phyloP scores from a whole-genome alignment of 2,888 invertebrate genomes.

The Rhingia rostrata region DNA sequence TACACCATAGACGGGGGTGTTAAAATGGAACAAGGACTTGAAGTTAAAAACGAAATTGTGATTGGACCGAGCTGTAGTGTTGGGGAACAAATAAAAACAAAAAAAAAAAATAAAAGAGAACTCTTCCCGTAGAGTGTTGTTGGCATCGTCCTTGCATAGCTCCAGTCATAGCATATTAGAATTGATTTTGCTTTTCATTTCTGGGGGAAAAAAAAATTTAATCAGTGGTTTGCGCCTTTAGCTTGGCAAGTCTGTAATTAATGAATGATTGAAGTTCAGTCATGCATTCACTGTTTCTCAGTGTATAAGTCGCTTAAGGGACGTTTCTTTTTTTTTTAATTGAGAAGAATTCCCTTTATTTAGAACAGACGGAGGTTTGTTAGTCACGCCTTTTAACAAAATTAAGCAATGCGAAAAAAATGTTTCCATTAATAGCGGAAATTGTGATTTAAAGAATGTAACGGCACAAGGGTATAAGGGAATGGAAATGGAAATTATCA shows the following conservation, averaged over 20 bases:
- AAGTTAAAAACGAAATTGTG: slow-evolving; percentile 59
- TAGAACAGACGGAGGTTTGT: slow-evolving; percentile 30
- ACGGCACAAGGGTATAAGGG: background rate
- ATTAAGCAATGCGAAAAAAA: background rate
- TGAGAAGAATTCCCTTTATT: slow-evolving; percentile 44
- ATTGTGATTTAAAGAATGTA: slow-evolving; percentile 4
- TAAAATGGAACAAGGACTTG: slow-evolving; percentile 68
- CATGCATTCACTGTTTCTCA: slow-evolving; percentile 56
- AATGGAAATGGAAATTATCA: background rate
- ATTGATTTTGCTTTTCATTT: slow-evolving; percentile 64
- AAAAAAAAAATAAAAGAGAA: background rate
- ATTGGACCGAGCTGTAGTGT: slow-evolving; percentile 52
- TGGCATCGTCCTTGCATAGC: slow-evolving; percentile 16
- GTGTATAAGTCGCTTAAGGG: background rate
- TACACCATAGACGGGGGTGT: slow-evolving; percentile 33
- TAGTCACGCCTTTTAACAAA: slow-evolving; percentile 29
- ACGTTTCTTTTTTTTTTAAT: slow-evolving; percentile 13
- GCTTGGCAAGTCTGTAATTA: slow-evolving; percentile 67
- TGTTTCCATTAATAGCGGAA: slow-evolving; percentile 5
- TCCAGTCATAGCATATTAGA: slow-evolving; percentile 49
- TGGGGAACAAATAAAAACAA: background rate
- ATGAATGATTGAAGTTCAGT: slow-evolving; percentile 72
- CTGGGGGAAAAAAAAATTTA: slow-evolving; percentile 57
- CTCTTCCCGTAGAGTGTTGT: background rate
- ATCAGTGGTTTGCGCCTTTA: slow-evolving; percentile 73